Conservation (phyloP, 1,140 invertebrate genomes). For the Lucilia cuprina region DNA sequence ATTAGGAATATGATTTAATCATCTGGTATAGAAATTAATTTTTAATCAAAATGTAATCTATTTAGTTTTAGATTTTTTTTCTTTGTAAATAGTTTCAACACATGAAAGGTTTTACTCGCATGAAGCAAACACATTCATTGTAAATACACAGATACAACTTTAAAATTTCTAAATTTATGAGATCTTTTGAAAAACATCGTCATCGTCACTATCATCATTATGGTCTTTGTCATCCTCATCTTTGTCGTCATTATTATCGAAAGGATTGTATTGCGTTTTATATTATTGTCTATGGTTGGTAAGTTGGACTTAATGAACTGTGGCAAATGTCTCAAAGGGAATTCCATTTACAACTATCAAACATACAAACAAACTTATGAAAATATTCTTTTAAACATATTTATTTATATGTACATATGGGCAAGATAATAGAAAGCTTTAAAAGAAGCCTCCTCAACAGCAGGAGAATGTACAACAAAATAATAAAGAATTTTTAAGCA, state of each 20-base stretch:
- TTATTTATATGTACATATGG: too few species aligned
- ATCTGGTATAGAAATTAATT: not conserved
- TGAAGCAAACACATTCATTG: not conserved
- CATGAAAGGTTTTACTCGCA: not conserved
- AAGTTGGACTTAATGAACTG: not conserved
- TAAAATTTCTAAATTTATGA: not conserved
- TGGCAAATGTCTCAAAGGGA: constrained; percentile 16
- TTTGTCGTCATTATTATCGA: not conserved
- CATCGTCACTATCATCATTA: not conserved
- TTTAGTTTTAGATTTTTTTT: not conserved
- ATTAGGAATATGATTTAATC: not conserved
- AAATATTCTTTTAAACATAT: not conserved
- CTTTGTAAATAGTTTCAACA: not conserved
- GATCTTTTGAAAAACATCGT: constrained; percentile 3
- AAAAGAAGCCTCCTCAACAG: not conserved
- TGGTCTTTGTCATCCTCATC: not conserved
- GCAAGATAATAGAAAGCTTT: not conserved
- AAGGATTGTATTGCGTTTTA: not conserved
- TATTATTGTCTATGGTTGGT: not conserved
- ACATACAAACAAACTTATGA: not conserved
- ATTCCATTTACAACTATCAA: constrained; percentile 1
- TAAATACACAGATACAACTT: not conserved
- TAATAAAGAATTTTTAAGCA: too few species aligned
- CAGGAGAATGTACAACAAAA: too few species aligned
- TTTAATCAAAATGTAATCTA: constrained; percentile 15